A percentile compares a stretch with the other conserved stretches of the same genome.
Conservation (phyloP, 1,140 invertebrate species). For the Musca domestica region DNA sequence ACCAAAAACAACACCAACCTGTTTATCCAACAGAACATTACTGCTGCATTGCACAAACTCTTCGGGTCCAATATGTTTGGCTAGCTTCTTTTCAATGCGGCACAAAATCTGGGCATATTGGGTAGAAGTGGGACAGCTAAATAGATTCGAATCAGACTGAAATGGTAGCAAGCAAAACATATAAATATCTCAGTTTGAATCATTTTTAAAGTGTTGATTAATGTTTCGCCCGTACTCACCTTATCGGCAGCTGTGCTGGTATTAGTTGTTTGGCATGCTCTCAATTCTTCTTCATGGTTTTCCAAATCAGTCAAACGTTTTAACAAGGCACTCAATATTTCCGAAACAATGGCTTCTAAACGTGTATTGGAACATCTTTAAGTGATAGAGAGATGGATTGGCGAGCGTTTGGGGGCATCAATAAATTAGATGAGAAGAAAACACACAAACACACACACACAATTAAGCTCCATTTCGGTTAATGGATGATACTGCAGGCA, state of each 20-base stretch:
- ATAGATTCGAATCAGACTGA: conserved; percentile 23
- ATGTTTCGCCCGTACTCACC: conserved; percentile 28
- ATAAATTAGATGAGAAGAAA: background rate
- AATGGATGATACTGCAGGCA: background rate
- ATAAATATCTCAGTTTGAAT: background rate
- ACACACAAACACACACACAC: background rate
- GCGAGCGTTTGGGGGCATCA: background rate
- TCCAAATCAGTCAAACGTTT: conserved; percentile 54
- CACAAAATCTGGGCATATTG: conserved; percentile 53
- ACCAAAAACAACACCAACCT: no score
- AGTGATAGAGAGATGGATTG: background rate
- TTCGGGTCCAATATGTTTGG: conserved; percentile 50
- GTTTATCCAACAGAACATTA: conserved; percentile 47
- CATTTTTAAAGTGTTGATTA: no score
- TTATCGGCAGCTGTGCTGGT: conserved; percentile 33
- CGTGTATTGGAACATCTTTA: conserved; percentile 50
- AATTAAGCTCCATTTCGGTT: background rate
- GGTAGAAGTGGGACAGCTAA: conserved; percentile 46
- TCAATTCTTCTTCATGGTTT: conserved; percentile 50
- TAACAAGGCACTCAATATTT: conserved; percentile 54
- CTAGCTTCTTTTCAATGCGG: conserved; percentile 49
- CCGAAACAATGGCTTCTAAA: conserved; percentile 48
- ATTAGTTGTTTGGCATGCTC: conserved; percentile 45
- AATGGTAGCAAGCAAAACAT: background rate
- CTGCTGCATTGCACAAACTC: conserved; percentile 52